Evolutionary conservation across 2,888 invertebrate species (phyloP).

Genomic region (Opisthograptis luteolata): DNA sequence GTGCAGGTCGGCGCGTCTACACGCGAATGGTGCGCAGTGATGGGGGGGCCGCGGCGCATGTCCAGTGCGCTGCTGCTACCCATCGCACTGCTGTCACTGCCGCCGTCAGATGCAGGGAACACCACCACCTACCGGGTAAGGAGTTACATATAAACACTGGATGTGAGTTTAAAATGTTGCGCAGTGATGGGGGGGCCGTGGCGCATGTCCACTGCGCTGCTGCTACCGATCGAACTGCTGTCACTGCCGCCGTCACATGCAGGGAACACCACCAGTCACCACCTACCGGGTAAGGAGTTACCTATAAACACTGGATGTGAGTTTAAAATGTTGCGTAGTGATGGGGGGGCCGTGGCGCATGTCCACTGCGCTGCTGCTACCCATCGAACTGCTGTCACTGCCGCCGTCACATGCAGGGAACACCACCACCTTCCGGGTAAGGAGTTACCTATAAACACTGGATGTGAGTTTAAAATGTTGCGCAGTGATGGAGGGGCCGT

Average conservation of each 20-base stretch:
- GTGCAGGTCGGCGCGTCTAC: conserved; percentile 57
- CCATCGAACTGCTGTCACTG: conserved; percentile 73
- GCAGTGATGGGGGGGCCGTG: conserved; percentile 79
- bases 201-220: conserved; percentile 81
- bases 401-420: conserved; percentile 67
- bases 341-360: conserved; percentile 82
- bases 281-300: conserved; percentile 62
- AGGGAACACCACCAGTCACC: conserved; percentile 68
- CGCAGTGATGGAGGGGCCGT: conserved; percentile 78
- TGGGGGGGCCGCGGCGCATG: conserved; percentile 82
- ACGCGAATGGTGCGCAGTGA: conserved; percentile 77
- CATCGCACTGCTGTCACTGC: conserved; percentile 74
- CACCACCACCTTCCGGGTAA: neutral
- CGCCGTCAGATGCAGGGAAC: conserved; percentile 66
- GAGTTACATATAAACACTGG: no score
- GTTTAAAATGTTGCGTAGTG: conserved; percentile 75
- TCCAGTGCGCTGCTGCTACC: conserved; percentile 81
- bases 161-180: no score
- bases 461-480: no score
- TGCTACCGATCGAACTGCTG: conserved; percentile 76
- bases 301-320: no score
- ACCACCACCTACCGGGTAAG: conserved; percentile 71
- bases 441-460: no score
- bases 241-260: conserved; percentile 69
- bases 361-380: conserved; percentile 81